phyloP scores from a whole-genome alignment of 2,113 vertebrate species.

The Thunnus maccoyii region DNA sequence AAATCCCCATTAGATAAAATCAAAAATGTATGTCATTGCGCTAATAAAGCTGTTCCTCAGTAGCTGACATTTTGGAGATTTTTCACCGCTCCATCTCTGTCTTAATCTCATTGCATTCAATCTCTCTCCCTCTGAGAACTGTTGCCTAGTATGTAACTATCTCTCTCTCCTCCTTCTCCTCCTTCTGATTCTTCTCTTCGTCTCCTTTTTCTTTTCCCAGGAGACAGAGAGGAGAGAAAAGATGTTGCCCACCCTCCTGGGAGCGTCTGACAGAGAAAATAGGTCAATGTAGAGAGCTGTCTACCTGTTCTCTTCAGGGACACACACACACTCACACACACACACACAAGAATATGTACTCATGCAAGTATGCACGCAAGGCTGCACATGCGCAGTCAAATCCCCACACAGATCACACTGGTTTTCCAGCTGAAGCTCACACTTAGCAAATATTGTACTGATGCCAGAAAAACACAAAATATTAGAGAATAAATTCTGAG shows the following conservation, averaged over 20 bases:
- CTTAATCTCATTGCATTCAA: slow-evolving; percentile 20
- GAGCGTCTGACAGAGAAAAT: slow-evolving; percentile 70
- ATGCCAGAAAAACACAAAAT: neutral
- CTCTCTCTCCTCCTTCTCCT: neutral
- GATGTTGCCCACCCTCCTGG: slow-evolving; percentile 39
- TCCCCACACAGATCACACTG: neutral
- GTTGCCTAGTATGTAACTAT: neutral
- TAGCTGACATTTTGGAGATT: slow-evolving; percentile 16
- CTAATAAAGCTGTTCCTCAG: slow-evolving; percentile 7
- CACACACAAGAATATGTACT: neutral
- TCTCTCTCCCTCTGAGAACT: slow-evolving; percentile 21
- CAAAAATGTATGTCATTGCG: neutral
- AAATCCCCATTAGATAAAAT: slow-evolving; percentile 24
- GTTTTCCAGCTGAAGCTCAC: neutral
- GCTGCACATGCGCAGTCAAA: neutral
- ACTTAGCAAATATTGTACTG: neutral
- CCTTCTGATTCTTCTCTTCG: slow-evolving; percentile 7
- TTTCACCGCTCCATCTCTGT: neutral
- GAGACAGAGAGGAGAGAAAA: slow-evolving; percentile 42
- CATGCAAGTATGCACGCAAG: slow-evolving; percentile 13
- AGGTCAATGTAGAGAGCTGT: slow-evolving; percentile 68
- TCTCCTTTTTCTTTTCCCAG: slow-evolving; percentile 31
- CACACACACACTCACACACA: neutral
- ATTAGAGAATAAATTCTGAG: neutral
- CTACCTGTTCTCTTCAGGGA: slow-evolving; percentile 51